These are phyloP conservation scores for Eulemur albifrons DNA, from an alignment of 2,797 vertebrate genomes.

Conservation along the genomic window DNA sequence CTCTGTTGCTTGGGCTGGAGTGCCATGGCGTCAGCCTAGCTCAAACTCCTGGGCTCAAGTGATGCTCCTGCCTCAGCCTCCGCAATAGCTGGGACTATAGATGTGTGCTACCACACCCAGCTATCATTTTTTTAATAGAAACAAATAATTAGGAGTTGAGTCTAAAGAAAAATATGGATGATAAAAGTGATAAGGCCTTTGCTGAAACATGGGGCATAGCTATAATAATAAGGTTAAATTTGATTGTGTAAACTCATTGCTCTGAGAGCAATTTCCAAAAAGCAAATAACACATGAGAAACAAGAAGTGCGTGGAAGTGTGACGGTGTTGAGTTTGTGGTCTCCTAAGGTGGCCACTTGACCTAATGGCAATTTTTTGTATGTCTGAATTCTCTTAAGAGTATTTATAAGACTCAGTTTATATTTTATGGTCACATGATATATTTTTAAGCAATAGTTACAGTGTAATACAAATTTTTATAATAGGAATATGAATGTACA, in stretches of 20 bases:
- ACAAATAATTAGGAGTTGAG: slow-evolving; percentile 31
- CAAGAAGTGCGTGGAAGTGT: neutral
- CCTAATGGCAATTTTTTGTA: neutral
- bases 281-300: neutral
- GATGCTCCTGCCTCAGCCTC: too few species aligned
- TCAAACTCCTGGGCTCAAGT: too few species aligned
- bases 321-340: neutral
- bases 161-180: neutral
- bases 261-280: neutral
- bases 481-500: neutral
- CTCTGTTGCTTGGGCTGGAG: too few species aligned
- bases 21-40: too few species aligned
- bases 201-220: neutral
- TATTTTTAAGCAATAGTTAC: neutral
- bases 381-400: neutral
- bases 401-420: neutral
- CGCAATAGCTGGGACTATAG: too few species aligned
- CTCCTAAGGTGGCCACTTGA: neutral
- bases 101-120: too few species aligned
- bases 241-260: neutral
- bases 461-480: neutral
- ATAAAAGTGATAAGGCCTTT: neutral
- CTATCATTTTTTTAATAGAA: neutral
- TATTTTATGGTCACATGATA: neutral
- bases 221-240: slow-evolving; percentile 38